Evolutionary conservation across 2,888 invertebrate genomes (phyloP), one percentile per base, ranked within the genome.

Genomic region (Macaria notata): DNA sequence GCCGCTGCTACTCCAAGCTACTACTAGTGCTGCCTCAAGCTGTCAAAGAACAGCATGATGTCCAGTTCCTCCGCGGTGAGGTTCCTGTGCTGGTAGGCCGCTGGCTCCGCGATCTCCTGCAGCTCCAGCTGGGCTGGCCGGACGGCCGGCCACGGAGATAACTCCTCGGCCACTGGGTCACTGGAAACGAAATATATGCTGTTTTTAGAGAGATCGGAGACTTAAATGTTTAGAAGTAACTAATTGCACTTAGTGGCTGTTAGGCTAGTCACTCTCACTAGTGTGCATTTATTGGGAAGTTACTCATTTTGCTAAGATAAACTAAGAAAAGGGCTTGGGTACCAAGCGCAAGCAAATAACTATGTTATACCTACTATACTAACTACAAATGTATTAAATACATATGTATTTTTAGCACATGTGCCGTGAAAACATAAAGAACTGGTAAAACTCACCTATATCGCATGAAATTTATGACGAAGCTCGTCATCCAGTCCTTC

Each of bases 401-500:
- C n/a, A n/a, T n/a, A 19, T 19, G 19, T 19, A 19, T 19, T 19
- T 19, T 19, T 19, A 19, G 19, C 19, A 19, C 19, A 19, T 19
- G 19, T 19, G 7, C 3, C 33, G 33, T 6, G 7, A 36, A 36
- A 36, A 7, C 33, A 6, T 36, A 36, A 36, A 36, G 7, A 36
- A 19, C 19, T 36, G 4, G 7, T 6, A 39, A 9, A 75, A 50
- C 46, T 80, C 73, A 89, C 89, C 83, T 73, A 76, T 75, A 76
- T 44, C 52, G 64, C 70, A 86, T 81, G 49, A 84, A 90, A 57
- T 83, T 77, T 7, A 69, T 69, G 41, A 88, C 58, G 51, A 83
- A 75, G 9, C 67, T 65, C 0, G 82, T 81, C 83, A 89, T 84
- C 74, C 75, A 71, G 9, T 76, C 69, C 57, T 69, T 77, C 79